Evolutionary conservation across 2,888 invertebrate genomes (phyloP), one percentile per base, ranked within the genome.

Genomic region (Trachelus tabidus): DNA sequence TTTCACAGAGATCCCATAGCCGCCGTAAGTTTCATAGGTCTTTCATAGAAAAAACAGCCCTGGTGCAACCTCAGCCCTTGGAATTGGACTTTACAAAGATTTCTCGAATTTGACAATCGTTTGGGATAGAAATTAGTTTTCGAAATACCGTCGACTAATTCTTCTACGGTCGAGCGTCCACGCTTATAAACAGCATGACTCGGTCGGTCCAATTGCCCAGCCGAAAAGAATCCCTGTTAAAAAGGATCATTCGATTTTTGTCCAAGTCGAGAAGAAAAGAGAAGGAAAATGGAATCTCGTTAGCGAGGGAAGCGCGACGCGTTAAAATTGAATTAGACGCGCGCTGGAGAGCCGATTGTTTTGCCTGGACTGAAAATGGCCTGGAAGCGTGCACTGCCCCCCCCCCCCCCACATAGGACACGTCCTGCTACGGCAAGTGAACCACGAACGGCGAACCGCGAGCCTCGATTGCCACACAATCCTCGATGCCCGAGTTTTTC

Each of bases 401-500:
- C 0, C 12, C 56, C 23, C 23, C 4, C 33, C 33, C 33, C 33
- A 1, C 6, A 9, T 9, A 23, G 23, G 56, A 56, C 56, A 56
- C 82, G 81, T 81, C 79, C 80, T 79, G 80, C 81, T 77, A 76
- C 81, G 79, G 12, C 82, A 76, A 81, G 77, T 81, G 85, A 85
- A 83, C 79, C 84, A 81, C 82, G 80, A 81, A 35, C 35, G 11
- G 12, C 35, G 35, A 35, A 40, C 40, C 56, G 56, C 56, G 56
- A 56, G 56, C 56, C 81, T 6, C 74, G 77, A 83, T 84, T 84
- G 77, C 84, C 56, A 73, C 82, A 84, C 79, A 30, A 73, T 56
- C 76, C 74, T 71, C 77, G 78, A 79, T 77, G 79, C 79, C 77
- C 80, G 77, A 73, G 80, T 85, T 85, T 85, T 85, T 84, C 79